Evolutionary conservation across 1,140 invertebrate genomes (phyloP), one percentile per base, ranked within the genome.

Genomic region (Drosophila equinoxialis): DNA sequence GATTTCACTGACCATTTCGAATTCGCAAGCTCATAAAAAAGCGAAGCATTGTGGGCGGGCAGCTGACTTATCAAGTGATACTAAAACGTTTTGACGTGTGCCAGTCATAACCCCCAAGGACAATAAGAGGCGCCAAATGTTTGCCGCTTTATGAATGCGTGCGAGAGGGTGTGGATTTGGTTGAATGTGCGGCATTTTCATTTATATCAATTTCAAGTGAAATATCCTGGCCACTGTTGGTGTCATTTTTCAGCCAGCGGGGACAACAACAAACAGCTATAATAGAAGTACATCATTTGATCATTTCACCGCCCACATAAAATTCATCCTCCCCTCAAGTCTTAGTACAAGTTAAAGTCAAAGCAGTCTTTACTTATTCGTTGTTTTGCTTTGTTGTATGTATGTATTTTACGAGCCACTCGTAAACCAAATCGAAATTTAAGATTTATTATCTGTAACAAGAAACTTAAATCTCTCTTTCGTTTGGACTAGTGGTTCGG

Each of bases 381-480:
- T 57, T 39, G 66, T 45, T 64, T 64, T 37, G 69, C 80, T 74
- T 83, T 77, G 68, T 83, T 77, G 70, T 83, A 60, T 77, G 70
- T 83, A 60, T 39, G 11, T 39, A 5, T 71, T 89, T 86, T 86
- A 86, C 79, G 84, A 86, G 79, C 45, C 63, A 55, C 71, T 87
- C 83, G 84, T 86, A 86, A 86, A 86, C 51, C 65, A 63, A 68
- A 83, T 77, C 73, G 76, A 82, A 86, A 82, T 86, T 86, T 86
- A 89, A 86, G 83, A 86, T 89, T 86, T 86, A 86, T 86, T 86
- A 83, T 86, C 83, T 77, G 70, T 70, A 74, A 80, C 65, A 69
- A 67, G 76, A 71, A 81, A 86, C 79, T 83, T 67, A 77, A 87
- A 83, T 83, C 79, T 77, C 33, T 51, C 66, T 48, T 73, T 71